A percentile compares a stretch with the other conserved stretches of the same genome.
Evolutionary conservation across 2,888 invertebrate genomes (phyloP).

Genomic region (Aphodius sticticus): DNA sequence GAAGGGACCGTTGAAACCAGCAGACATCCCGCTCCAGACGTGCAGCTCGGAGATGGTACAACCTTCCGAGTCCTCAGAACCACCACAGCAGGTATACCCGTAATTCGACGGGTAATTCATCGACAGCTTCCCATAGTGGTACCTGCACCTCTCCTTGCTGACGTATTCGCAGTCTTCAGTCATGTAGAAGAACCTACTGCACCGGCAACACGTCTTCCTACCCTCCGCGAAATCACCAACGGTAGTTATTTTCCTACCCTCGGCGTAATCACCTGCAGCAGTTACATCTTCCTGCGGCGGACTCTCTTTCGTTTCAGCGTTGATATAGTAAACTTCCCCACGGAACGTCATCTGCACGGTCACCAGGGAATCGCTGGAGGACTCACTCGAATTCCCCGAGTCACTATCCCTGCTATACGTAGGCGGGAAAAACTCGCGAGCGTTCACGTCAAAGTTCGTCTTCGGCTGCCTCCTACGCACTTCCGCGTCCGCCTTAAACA

Average conservation of each 20-base stretch:
- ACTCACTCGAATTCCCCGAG: conserved; percentile 64
- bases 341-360: conserved; percentile 18
- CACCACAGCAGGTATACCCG: conserved; percentile 72
- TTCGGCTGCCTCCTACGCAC: conserved; percentile 9
- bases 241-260: no score
- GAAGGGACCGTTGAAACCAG: conserved; percentile 78
- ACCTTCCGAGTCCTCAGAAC: conserved; percentile 64
- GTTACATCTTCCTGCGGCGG: neutral
- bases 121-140: conserved; percentile 87
- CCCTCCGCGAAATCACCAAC: conserved; percentile 20
- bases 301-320: neutral
- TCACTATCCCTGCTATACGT: conserved; percentile 38
- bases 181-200: conserved; percentile 76
- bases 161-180: conserved; percentile 74
- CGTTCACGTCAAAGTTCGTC: conserved; percentile 69
- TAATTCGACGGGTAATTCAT: conserved; percentile 20
- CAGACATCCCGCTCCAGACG: conserved; percentile 78
- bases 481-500: neutral
- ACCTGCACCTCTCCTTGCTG: conserved; percentile 77
- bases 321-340: neutral
- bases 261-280: conserved; percentile 28
- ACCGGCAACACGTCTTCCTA: conserved; percentile 69
- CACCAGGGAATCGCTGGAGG: conserved; percentile 43
- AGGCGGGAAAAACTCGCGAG: conserved; percentile 71
- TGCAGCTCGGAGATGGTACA: conserved; percentile 73